Evolutionary conservation across 2,888 invertebrate species (phyloP).

Genomic region (Autographa pulchrina): DNA sequence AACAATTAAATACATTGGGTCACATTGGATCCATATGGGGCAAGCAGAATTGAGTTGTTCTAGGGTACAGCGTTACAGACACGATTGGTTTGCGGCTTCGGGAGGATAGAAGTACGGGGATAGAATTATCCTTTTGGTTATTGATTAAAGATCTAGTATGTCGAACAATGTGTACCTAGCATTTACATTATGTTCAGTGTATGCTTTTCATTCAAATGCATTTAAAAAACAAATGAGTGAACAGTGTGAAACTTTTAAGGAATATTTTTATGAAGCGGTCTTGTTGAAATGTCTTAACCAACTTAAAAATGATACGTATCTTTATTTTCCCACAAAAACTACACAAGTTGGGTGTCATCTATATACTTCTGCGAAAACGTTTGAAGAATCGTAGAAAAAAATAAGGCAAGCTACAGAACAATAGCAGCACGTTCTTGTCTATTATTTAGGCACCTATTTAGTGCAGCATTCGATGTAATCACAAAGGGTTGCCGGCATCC

Average conservation of each 20-base stretch:
- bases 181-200: neutral
- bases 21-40: constrained; percentile 51
- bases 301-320: too few relatives aligned
- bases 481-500: constrained; percentile 39
- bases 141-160: neutral
- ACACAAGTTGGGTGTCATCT: too few relatives aligned
- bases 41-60: constrained; percentile 12
- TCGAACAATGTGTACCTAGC: neutral
- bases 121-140: neutral
- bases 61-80: neutral
- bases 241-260: too few relatives aligned
- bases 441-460: constrained; percentile 37
- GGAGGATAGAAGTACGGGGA: neutral
- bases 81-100: neutral
- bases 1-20: constrained; percentile 58
- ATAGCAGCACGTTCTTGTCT: constrained; percentile 25
- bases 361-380: too few relatives aligned
- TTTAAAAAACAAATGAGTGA: too few relatives aligned
- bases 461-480: constrained; percentile 33
- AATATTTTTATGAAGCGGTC: too few relatives aligned
- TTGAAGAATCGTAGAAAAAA: neutral
- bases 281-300: too few relatives aligned
- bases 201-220: too few relatives aligned
- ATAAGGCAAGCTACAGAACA: constrained; percentile 19
- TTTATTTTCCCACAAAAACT: too few relatives aligned